Percentiles rank a stretch among this genome's conserved stretches.
Evolutionary conservation across 2,888 invertebrate genomes (phyloP).

Genomic region (Diaperis boleti): DNA sequence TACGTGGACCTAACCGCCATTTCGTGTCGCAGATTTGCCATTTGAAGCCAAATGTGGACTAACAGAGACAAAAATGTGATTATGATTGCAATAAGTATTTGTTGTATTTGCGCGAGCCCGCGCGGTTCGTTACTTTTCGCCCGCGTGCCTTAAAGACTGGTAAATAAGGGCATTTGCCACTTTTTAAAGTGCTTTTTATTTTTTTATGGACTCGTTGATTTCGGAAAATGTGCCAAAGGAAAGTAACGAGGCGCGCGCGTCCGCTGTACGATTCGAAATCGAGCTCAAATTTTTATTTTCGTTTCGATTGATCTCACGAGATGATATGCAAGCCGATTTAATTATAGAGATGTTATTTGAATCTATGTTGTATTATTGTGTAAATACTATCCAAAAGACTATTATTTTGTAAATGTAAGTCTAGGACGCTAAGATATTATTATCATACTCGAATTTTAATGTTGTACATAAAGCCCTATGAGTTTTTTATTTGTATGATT

Average conservation of each 20-base stretch:
- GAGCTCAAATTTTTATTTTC: conserved; percentile 33
- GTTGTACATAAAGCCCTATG: conserved; percentile 58
- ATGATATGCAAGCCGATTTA: conserved; percentile 25
- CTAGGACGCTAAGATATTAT: conserved; percentile 53
- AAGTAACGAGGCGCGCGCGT: conserved; percentile 47
- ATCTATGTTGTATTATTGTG: conserved; percentile 57
- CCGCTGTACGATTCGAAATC: conserved; percentile 30
- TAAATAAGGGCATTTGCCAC: conserved; percentile 37
- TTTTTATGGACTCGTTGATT: conserved; percentile 35
- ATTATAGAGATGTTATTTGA: conserved; percentile 36
- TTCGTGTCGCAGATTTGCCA: conserved; percentile 46
- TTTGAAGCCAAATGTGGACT: conserved; percentile 47
- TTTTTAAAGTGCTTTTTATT: conserved; percentile 42
- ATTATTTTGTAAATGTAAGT: conserved; percentile 61
- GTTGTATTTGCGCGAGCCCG: conserved; percentile 51
- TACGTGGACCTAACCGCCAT: conserved; percentile 44
- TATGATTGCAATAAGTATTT: conserved; percentile 63
- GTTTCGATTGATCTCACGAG: conserved; percentile 39
- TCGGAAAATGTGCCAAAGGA: conserved; percentile 55
- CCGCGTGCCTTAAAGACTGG: conserved; percentile 41
- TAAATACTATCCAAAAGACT: conserved; percentile 57
- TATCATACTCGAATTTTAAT: conserved; percentile 57
- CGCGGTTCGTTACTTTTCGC: conserved; percentile 24
- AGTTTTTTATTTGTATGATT: conserved; percentile 63
- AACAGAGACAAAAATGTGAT: conserved; percentile 55